phyloP scores from a whole-genome alignment of 2,113 vertebrate species.

The Hiodon tergisus region DNA sequence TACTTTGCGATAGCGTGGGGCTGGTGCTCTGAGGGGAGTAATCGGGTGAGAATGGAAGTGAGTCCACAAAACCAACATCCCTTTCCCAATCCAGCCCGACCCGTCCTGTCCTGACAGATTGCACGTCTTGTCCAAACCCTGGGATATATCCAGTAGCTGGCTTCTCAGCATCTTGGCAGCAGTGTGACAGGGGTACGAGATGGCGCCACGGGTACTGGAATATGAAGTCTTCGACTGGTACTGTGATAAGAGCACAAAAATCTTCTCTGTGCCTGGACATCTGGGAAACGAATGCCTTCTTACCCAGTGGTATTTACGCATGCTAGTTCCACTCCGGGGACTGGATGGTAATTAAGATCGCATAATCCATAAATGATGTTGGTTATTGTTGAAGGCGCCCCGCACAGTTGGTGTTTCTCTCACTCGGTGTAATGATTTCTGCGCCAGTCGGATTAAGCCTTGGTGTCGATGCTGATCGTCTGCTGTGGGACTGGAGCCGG shows the following conservation, averaged over 20 bases:
- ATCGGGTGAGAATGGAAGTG: too few species aligned
- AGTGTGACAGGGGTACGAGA: not conserved
- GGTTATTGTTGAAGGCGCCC: not conserved
- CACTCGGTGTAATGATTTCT: not conserved
- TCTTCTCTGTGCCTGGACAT: constrained; percentile 31
- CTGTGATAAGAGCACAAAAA: constrained; percentile 16
- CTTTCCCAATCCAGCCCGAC: too few species aligned
- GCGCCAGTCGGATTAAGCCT: not conserved
- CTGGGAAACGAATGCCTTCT: constrained; percentile 27
- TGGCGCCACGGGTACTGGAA: not conserved
- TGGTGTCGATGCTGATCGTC: too few species aligned
- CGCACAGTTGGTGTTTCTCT: not conserved
- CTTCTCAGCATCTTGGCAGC: not conserved
- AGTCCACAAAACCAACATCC: too few species aligned
- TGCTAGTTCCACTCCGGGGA: constrained; percentile 40
- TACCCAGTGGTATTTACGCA: constrained; percentile 43
- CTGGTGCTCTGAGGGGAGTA: too few species aligned
- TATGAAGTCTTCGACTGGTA: constrained; percentile 11
- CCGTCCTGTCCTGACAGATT: too few species aligned
- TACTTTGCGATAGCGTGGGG: too few species aligned
- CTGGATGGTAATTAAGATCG: constrained; percentile 29
- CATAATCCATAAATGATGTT: constrained; percentile 27
- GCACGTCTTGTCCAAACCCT: not conserved
- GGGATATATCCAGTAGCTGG: not conserved
- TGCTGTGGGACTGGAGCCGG: too few species aligned